These are phyloP conservation scores for Microctonus hyperodae DNA, from an alignment of 2,888 invertebrate species.

Conservation along the genomic window DNA sequence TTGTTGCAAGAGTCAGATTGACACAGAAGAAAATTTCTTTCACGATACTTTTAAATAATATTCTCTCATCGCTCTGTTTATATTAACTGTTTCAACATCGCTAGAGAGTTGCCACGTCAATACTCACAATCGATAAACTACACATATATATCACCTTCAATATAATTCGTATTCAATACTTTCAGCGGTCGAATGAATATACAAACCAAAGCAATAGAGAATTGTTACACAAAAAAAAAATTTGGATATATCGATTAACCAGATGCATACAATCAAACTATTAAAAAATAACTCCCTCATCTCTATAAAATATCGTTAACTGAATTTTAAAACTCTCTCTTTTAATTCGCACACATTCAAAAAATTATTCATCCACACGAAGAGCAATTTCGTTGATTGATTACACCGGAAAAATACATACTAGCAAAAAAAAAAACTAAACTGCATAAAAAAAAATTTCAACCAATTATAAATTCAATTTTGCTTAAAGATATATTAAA, in stretches of 20 bases:
- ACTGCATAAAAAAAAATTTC: background rate
- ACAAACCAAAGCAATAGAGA: no score
- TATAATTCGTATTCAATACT: no score
- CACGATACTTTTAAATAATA: no score
- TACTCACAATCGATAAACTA: no score
- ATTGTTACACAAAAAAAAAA: background rate
- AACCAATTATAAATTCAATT: no score
- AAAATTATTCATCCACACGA: no score
- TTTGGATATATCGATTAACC: background rate
- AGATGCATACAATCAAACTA: background rate
- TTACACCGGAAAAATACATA: background rate
- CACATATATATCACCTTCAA: no score
- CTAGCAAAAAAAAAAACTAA: background rate
- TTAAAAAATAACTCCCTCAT: no score
- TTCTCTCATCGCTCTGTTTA: slow-evolving; percentile 24
- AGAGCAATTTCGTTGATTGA: background rate
- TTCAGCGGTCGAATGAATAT: background rate
- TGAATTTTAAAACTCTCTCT: no score
- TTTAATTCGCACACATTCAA: no score
- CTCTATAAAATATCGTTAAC: no score
- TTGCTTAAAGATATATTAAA: no score
- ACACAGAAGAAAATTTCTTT: slow-evolving; percentile 40
- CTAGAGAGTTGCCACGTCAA: slow-evolving; percentile 22
- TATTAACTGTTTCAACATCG: slow-evolving; percentile 35
- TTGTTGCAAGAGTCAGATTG: slow-evolving; percentile 29